Base-by-base conservation (phyloP, 2,797 vertebrate genomes). In the Knipowitschia caucasica region DNA sequence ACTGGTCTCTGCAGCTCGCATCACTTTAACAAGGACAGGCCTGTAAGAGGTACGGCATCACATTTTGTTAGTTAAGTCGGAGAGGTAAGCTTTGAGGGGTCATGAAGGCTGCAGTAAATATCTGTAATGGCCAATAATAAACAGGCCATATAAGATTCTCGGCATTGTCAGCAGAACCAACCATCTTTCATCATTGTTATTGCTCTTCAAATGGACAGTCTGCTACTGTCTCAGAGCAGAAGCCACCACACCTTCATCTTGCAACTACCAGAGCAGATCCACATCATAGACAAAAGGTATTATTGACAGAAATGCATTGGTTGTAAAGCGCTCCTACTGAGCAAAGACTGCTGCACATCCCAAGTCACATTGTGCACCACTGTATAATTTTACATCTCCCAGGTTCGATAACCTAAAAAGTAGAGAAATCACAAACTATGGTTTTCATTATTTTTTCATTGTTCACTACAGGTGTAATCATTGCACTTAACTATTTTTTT, bases 91-190 rank as follows among this genome's bases (percentile, higher is more conserved):
- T 76, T 75, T 81, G 64, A 71, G 64, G 72, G 81, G 71, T 83
- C 73, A 75, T 47, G 64, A 43, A 61, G 72, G 53, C 66, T 62
- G 70, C 73, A 69, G 73, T 87, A 88, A 88, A 88, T 86, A 82
- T 84, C 62, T 53, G 12, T 80, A 85, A 88, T 80, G 69, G 65
- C 64, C 64, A 67, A 75, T 76, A 78, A 84, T 80, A 83, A 87
- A 86, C 53, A 64, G 68, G 75, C 70, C 78, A 73, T 72, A 76
- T 73, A 81, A 68, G 67, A 63, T 43, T 61, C 35, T 66, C 78
- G 74, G 70, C 61, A 58, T 67, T 74, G 80, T 84, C 80, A 86
- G 81, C 80, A 81, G 61, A 87, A 85, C 72, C 49, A 72, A 33
- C 3, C 36, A 53, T 38, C 49, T 68, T 80, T 55, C 54, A 81